Percentiles rank a stretch among this genome's conserved stretches.
Conservation (phyloP, 2,113 vertebrate species). For the Cervus canadensis region DNA sequence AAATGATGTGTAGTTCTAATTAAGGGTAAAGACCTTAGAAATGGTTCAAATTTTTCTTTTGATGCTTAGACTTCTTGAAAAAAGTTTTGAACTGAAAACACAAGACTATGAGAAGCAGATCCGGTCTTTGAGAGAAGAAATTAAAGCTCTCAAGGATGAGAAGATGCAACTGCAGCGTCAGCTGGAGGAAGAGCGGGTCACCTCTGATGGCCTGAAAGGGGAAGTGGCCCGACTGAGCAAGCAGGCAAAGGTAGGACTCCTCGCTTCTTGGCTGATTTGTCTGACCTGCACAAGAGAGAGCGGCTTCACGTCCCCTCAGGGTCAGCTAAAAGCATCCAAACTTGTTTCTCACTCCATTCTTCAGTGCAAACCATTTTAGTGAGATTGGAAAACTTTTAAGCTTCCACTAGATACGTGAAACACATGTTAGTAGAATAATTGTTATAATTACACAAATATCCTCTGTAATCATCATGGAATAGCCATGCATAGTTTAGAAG, state of each 20-base stretch:
- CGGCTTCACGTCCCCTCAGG: neutral
- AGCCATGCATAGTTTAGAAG: neutral
- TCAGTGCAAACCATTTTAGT: neutral
- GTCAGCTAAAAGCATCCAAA: neutral
- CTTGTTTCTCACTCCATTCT: neutral
- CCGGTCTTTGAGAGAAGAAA: slow-evolving; percentile 84
- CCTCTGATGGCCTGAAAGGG: slow-evolving; percentile 82
- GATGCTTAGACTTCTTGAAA: slow-evolving; percentile 88
- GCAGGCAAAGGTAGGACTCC: slow-evolving; percentile 83
- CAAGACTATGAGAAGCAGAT: slow-evolving; percentile 88
- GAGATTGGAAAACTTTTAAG: neutral
- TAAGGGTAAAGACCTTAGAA: neutral
- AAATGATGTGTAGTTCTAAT: neutral
- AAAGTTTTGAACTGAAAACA: slow-evolving; percentile 87
- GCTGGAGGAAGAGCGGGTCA: slow-evolving; percentile 81
- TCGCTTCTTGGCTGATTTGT: neutral
- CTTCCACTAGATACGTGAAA: neutral
- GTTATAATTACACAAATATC: neutral
- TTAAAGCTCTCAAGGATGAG: slow-evolving; percentile 85
- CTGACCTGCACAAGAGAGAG: neutral
- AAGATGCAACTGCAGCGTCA: slow-evolving; percentile 80
- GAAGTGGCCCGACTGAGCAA: slow-evolving; percentile 88
- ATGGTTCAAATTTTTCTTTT: neutral
- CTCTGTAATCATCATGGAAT: neutral
- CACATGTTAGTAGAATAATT: neutral